Percentiles rank a stretch among this genome's conserved stretches.
These are phyloP conservation scores for Acanthosoma haemorrhoidale DNA, from an alignment of 2,888 invertebrate species.

Conservation along the genomic window DNA sequence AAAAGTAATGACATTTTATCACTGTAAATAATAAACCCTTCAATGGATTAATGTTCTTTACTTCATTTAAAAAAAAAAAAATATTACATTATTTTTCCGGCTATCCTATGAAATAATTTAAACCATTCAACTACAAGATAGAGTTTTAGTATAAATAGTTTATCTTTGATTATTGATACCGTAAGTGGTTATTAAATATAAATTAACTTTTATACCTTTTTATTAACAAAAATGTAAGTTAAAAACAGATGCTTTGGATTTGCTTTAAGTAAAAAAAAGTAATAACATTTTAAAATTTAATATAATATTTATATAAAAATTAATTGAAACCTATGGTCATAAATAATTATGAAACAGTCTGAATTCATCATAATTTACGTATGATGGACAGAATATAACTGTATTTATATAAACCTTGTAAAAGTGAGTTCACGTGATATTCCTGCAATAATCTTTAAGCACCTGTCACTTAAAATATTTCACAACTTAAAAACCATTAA, in stretches of 20 bases:
- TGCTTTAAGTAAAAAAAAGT: slow-evolving; percentile 19
- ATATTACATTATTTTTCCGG: too few species aligned
- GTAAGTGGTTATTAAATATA: neutral
- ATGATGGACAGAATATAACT: too few species aligned
- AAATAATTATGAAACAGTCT: neutral
- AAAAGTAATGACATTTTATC: too few species aligned
- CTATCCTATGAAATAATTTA: neutral
- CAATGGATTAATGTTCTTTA: too few species aligned
- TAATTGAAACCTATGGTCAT: neutral
- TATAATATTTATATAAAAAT: neutral
- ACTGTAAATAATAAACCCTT: too few species aligned
- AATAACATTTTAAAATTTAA: slow-evolving; percentile 5
- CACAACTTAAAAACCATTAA: neutral
- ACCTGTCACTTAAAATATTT: neutral
- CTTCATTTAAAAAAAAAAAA: too few species aligned
- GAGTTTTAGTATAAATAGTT: neutral
- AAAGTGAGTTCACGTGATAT: too few species aligned
- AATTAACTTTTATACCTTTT: slow-evolving; percentile 5
- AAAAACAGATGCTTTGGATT: slow-evolving; percentile 26
- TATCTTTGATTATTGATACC: neutral
- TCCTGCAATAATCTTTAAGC: slow-evolving; percentile 7
- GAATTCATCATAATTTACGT: neutral
- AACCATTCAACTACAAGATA: neutral
- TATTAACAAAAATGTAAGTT: neutral
- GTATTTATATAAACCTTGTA: too few species aligned